Conservation (phyloP, 1,140 invertebrate genomes). For the Cecropterus lyciades region DNA sequence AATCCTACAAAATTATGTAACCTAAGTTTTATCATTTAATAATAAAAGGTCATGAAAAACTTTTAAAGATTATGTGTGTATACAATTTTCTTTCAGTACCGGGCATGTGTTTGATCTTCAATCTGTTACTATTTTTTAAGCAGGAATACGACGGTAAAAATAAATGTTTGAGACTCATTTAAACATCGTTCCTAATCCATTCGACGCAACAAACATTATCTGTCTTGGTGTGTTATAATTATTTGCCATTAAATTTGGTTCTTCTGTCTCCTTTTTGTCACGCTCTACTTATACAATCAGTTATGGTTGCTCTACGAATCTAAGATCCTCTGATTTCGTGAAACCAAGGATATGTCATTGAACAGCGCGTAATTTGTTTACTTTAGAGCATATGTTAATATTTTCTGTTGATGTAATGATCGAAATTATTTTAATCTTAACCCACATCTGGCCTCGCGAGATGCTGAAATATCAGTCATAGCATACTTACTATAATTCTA, state of each 20-base stretch:
- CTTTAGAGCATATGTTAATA: slow-evolving; percentile 3
- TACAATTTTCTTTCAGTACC: not conserved
- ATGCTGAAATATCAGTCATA: slow-evolving; percentile 13
- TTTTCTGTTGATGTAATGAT: slow-evolving; percentile 7
- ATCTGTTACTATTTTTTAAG: not conserved
- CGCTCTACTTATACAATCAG: slow-evolving; percentile 47
- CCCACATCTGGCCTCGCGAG: slow-evolving; percentile 11
- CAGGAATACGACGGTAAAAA: not conserved
- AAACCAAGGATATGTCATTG: slow-evolving; percentile 20
- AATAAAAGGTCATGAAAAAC: too few relatives aligned
- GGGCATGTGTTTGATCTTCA: not conserved
- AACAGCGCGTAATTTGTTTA: slow-evolving; percentile 1
- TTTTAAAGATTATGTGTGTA: too few relatives aligned
- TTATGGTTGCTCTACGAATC: slow-evolving; percentile 52
- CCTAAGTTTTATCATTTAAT: too few relatives aligned
- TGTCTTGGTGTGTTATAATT: slow-evolving; percentile 14
- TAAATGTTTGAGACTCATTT: not conserved
- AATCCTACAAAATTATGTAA: too few relatives aligned
- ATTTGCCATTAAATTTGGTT: slow-evolving; percentile 45
- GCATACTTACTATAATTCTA: not conserved
- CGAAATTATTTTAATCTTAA: slow-evolving; percentile 16
- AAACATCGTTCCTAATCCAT: slow-evolving; percentile 3
- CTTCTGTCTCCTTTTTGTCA: slow-evolving; percentile 51
- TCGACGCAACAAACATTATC: slow-evolving; percentile 11
- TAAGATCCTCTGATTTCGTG: slow-evolving; percentile 43